Evolutionary conservation across 2,888 invertebrate genomes (phyloP).

Genomic region (Leptopilina myrica): DNA sequence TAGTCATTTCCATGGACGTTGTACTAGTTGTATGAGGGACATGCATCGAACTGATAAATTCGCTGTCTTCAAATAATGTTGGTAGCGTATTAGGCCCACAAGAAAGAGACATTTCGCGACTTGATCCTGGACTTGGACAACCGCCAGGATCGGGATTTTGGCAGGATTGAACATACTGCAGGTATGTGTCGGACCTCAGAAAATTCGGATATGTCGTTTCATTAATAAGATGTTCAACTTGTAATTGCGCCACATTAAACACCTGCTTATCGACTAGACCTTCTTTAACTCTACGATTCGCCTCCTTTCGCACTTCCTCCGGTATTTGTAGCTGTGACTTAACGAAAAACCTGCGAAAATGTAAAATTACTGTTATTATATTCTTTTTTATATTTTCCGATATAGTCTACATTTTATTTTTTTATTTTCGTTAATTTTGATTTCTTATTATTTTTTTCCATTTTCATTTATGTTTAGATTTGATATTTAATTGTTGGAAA

Average conservation of each 20-base stretch:
- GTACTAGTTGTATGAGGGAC: constrained; percentile 65
- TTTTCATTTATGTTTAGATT: no score
- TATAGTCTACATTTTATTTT: no score
- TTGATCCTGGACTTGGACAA: constrained; percentile 71
- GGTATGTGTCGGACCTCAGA: constrained; percentile 94
- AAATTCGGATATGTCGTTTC: constrained; percentile 95
- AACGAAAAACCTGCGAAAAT: constrained; percentile 7
- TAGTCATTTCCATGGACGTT: constrained; percentile 76
- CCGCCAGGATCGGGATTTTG: constrained; percentile 74
- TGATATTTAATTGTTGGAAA: no score
- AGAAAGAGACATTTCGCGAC: constrained; percentile 76
- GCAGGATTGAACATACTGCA: constrained; percentile 88
- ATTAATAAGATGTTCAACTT: constrained; percentile 90
- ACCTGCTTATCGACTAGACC: constrained; percentile 85
- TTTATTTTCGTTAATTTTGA: no score
- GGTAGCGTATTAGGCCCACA: constrained; percentile 82
- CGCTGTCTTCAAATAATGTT: constrained; percentile 91
- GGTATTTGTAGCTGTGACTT: constrained; percentile 79
- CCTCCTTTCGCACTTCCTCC: constrained; percentile 87
- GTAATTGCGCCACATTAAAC: constrained; percentile 90
- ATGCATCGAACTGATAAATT: constrained; percentile 77
- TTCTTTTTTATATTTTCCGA: no score
- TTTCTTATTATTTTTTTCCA: no score
- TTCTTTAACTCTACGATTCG: constrained; percentile 86
- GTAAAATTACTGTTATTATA: no score